phyloP scores from a whole-genome alignment of 2,113 vertebrate species.

The Gallinago paraguaiae region DNA sequence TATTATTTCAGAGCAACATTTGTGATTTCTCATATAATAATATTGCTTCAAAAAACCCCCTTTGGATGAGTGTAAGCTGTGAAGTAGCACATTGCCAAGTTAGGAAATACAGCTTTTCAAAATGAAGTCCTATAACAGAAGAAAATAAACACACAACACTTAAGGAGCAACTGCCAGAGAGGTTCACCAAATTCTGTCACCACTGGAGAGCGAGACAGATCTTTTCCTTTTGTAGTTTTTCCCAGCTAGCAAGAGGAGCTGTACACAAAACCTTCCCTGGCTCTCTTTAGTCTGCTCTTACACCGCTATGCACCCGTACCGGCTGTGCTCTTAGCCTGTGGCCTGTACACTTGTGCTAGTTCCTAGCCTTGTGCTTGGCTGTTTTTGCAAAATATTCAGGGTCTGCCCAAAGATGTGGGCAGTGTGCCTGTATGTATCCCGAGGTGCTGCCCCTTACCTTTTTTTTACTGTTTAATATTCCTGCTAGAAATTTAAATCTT shows the following conservation, averaged over 20 bases:
- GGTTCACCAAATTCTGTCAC: background rate
- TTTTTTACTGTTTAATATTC: background rate
- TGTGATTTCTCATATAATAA: background rate
- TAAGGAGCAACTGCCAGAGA: background rate
- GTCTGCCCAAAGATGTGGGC: background rate
- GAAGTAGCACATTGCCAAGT: background rate
- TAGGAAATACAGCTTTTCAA: background rate
- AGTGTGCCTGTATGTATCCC: background rate
- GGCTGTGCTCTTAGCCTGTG: background rate
- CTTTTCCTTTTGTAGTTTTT: background rate
- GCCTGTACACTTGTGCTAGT: accelerated
- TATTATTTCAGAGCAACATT: background rate
- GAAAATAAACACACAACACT: background rate
- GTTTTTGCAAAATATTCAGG: background rate
- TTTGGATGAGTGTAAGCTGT: background rate
- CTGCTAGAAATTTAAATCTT: background rate
- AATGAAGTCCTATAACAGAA: background rate
- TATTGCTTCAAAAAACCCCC: background rate
- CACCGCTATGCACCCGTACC: background rate
- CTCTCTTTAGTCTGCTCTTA: background rate
- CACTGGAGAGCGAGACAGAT: background rate
- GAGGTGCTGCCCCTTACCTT: background rate
- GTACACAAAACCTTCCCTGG: background rate
- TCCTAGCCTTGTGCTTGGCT: background rate
- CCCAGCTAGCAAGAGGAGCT: background rate